Percentiles rank a stretch among this genome's conserved stretches.
Conservation (phyloP, 92 coral and sea anemone genomes). For the Metridium senile region DNA sequence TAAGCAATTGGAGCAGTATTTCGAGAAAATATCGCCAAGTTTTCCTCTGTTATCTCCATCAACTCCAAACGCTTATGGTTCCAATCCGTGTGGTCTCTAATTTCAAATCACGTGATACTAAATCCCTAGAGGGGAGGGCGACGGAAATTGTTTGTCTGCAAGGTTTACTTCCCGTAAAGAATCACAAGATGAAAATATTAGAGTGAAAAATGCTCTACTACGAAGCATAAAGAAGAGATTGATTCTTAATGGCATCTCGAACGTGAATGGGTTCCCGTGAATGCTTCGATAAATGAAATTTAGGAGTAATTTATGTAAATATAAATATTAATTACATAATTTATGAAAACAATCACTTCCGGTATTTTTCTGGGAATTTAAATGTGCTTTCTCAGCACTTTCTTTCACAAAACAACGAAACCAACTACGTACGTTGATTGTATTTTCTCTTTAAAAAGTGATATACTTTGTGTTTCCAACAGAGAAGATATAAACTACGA, state of each 20-base stretch:
- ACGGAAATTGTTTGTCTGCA: neutral
- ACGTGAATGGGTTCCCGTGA: too few relatives aligned
- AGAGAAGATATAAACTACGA: neutral
- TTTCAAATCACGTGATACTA: conserved; percentile 53
- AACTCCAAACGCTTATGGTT: conserved; percentile 14
- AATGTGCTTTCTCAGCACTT: too few relatives aligned
- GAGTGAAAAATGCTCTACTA: too few relatives aligned
- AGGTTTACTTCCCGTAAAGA: neutral
- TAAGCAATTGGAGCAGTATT: neutral
- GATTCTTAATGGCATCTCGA: too few relatives aligned
- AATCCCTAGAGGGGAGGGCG: neutral
- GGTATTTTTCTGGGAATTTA: conserved; percentile 6
- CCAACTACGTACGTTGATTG: too few relatives aligned
- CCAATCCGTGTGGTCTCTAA: conserved; percentile 57
- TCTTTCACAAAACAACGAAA: too few relatives aligned
- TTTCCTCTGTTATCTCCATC: neutral
- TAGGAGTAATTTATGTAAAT: neutral
- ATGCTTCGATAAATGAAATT: too few relatives aligned
- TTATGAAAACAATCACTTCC: neutral
- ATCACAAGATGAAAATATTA: too few relatives aligned
- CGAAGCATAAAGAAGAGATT: too few relatives aligned
- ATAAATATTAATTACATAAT: neutral
- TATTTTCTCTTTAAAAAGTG: too few relatives aligned
- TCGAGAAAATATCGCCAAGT: neutral
- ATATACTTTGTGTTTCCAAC: too few relatives aligned